A percentile compares a stretch with the other conserved stretches of the same genome.
These are phyloP conservation scores for Grammomys dolichurus DNA, from an alignment of 2,113 vertebrate species.

Conservation along the genomic window DNA sequence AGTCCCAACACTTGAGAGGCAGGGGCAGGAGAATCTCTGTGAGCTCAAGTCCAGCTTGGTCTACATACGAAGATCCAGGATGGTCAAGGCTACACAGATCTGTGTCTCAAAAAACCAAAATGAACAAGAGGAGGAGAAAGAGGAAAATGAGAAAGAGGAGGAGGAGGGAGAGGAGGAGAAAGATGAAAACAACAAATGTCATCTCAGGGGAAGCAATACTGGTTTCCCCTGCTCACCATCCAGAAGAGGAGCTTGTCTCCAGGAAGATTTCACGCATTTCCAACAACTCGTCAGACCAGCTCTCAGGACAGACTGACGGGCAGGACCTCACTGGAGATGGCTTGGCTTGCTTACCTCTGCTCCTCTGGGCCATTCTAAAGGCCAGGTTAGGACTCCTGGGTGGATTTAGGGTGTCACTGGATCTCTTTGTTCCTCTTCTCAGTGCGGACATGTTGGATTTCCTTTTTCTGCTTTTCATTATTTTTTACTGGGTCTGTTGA, in stretches of 20 bases:
- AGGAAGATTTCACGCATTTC: not conserved
- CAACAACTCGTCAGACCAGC: not conserved
- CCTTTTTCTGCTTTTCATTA: not conserved
- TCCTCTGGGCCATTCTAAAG: not conserved
- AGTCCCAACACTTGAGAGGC: not conserved
- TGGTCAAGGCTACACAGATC: not conserved
- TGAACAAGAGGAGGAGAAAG: too few relatives aligned
- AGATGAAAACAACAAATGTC: not conserved
- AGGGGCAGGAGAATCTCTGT: not conserved
- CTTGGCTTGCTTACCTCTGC: not conserved
- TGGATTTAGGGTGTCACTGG: not conserved
- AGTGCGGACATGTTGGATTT: too few relatives aligned
- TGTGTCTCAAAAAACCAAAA: not conserved
- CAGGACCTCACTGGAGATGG: not conserved
- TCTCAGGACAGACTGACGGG: not conserved
- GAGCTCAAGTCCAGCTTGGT: not conserved
- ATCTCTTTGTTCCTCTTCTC: not conserved
- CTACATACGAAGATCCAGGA: not conserved
- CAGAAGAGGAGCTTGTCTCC: not conserved
- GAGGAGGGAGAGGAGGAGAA: not conserved
- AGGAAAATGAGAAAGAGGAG: too few relatives aligned
- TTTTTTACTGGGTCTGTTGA: not conserved
- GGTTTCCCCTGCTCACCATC: not conserved
- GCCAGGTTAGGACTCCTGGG: not conserved
- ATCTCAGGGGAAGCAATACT: not conserved